phyloP scores from a whole-genome alignment of 2,888 invertebrate species.

The Octodonta nipae region DNA sequence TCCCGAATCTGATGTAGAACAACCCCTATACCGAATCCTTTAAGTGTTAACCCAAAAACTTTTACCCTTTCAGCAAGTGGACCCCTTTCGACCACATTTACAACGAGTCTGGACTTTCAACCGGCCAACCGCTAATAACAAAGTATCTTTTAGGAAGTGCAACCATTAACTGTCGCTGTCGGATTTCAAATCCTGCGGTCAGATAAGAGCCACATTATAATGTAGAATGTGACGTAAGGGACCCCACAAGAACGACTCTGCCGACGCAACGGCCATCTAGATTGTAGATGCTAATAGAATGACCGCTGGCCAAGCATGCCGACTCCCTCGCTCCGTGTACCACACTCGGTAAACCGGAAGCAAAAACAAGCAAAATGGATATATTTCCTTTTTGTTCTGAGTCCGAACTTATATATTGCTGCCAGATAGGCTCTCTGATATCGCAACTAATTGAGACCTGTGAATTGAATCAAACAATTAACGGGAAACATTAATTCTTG shows the following conservation, averaged over 20 bases:
- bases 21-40: no score
- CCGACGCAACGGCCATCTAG: slow-evolving; percentile 32
- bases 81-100: no score
- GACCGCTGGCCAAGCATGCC: slow-evolving; percentile 23
- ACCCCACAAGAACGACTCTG: slow-evolving; percentile 27
- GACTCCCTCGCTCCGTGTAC: slow-evolving; percentile 23
- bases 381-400: slow-evolving; percentile 35
- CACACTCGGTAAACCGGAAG: slow-evolving; percentile 28
- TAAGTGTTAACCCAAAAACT: no score
- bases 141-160: slow-evolving; percentile 2
- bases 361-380: slow-evolving; percentile 37
- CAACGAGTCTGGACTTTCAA: no score
- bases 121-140: no score
- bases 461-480: slow-evolving; percentile 31
- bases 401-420: slow-evolving; percentile 28
- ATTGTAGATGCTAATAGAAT: slow-evolving; percentile 40
- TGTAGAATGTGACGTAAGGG: slow-evolving; percentile 32
- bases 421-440: slow-evolving; percentile 29
- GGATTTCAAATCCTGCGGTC: slow-evolving; percentile 19
- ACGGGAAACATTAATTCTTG: slow-evolving; percentile 10
- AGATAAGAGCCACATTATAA: slow-evolving; percentile 28
- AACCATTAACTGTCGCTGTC: slow-evolving; percentile 16
- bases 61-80: no score
- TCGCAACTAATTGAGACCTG: slow-evolving; percentile 29
- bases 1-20: no score